Evolutionary conservation across 2,113 vertebrate species (phyloP).

Genomic region (Protomyctophum bolini): DNA sequence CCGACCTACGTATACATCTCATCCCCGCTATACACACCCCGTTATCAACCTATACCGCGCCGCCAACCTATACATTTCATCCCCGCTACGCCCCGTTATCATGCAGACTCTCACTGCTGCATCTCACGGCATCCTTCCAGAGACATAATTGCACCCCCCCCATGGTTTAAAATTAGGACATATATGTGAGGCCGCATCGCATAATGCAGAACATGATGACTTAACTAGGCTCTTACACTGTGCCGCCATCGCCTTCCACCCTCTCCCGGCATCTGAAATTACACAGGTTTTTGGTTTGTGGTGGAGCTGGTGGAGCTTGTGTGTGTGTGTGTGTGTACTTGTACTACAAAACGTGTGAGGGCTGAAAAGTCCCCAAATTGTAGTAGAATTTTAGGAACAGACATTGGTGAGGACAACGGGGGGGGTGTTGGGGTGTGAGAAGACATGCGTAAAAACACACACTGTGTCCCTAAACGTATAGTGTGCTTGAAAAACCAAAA

Average conservation of each 20-base stretch:
- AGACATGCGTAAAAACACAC: conserved; percentile 45
- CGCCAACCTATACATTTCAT: conserved; percentile 3
- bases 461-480: conserved; percentile 17
- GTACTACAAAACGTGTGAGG: background rate
- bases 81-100: background rate
- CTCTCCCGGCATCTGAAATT: background rate
- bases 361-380: too few relatives aligned
- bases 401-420: background rate
- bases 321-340: conserved; percentile 3
- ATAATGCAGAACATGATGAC: conserved; percentile 9
- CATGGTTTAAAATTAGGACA: background rate
- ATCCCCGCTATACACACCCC: background rate
- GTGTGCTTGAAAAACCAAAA: conserved; percentile 34
- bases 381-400: too few relatives aligned
- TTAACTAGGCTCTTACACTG: background rate
- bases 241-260: background rate
- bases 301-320: conserved; percentile 42
- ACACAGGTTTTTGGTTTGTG: conserved; percentile 6
- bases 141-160: background rate
- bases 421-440: conserved; percentile 29
- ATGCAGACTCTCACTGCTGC: background rate
- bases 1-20: conserved; percentile 7
- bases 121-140: background rate
- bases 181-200: conserved; percentile 5
- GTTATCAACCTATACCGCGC: too few relatives aligned